Evolutionary conservation across 2,113 vertebrate species (phyloP).

Genomic region (Bubo scandiacus): DNA sequence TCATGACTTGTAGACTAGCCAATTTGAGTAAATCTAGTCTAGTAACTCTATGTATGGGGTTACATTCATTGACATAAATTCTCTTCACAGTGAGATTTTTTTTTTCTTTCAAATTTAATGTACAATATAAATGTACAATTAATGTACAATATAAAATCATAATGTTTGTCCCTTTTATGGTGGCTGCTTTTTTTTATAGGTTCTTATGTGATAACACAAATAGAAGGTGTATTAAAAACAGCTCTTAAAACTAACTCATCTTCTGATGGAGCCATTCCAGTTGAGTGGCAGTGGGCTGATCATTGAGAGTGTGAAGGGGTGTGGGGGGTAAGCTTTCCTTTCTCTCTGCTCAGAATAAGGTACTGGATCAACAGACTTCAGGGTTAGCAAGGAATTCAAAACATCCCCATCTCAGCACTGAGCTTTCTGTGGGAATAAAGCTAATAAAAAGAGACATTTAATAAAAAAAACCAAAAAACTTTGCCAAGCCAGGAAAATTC

Average conservation of each 20-base stretch:
- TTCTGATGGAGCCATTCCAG: neutral
- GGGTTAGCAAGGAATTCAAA: neutral
- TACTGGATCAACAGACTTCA: neutral
- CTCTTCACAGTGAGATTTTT: neutral
- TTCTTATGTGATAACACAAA: neutral
- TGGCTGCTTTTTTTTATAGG: neutral
- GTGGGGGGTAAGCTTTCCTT: neutral
- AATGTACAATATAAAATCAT: no score
- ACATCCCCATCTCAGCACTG: neutral
- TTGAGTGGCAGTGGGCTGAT: neutral
- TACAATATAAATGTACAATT: neutral
- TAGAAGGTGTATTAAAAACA: neutral
- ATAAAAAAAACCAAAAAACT: neutral
- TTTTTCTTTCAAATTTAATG: neutral
- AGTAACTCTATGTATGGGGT: neutral
- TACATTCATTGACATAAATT: neutral
- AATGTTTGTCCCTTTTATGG: neutral
- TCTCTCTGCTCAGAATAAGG: neutral
- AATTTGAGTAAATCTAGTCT: neutral
- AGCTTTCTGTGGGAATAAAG: neutral
- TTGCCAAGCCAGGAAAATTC: neutral
- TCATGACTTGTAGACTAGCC: neutral
- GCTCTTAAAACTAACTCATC: rapidly evolving
- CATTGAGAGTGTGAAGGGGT: neutral
- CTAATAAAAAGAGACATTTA: neutral